Percentiles rank a stretch among this genome's conserved stretches.
These are phyloP conservation scores for Tetraodon nigroviridis DNA, from an alignment of 2,113 vertebrate genomes.

Conservation along the genomic window DNA sequence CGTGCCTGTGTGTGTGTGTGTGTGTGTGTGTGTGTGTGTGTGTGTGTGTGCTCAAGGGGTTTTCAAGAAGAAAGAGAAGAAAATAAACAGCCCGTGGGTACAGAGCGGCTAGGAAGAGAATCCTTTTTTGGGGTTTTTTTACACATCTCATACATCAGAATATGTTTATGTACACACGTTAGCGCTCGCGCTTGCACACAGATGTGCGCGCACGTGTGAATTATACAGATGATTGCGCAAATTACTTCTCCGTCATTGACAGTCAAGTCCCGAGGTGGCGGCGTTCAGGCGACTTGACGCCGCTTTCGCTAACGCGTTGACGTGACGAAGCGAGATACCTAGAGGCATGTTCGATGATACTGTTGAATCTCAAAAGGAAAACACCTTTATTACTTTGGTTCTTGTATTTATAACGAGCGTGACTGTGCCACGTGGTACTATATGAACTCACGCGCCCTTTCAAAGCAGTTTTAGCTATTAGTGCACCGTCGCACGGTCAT, in stretches of 20 bases:
- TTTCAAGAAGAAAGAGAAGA: slow-evolving; percentile 15
- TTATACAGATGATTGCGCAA: slow-evolving; percentile 3
- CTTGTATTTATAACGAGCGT: too few species aligned
- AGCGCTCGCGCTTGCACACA: not conserved
- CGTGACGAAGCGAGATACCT: too few species aligned
- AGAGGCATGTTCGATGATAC: not conserved
- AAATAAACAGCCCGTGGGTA: slow-evolving; percentile 45
- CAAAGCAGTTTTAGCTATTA: too few species aligned
- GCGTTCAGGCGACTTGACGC: too few species aligned
- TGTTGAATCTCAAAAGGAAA: too few species aligned
- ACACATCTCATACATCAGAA: slow-evolving; percentile 1
- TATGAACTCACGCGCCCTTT: too few species aligned
- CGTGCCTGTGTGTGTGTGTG: slow-evolving; percentile 2
- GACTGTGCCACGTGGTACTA: too few species aligned
- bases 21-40: slow-evolving; percentile 12
- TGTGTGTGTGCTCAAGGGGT: not conserved
- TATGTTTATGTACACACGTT: slow-evolving; percentile 3
- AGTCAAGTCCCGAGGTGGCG: not conserved
- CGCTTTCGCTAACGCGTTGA: too few species aligned
- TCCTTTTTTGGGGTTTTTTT: slow-evolving; percentile 14
- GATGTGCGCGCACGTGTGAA: slow-evolving; percentile 22
- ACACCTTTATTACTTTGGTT: too few species aligned
- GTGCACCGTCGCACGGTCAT: too few species aligned
- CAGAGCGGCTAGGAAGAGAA: slow-evolving; percentile 18
- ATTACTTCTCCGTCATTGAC: not conserved